These are phyloP conservation scores for Gallinago undulata DNA, from an alignment of 2,113 vertebrate genomes.

Conservation along the genomic window DNA sequence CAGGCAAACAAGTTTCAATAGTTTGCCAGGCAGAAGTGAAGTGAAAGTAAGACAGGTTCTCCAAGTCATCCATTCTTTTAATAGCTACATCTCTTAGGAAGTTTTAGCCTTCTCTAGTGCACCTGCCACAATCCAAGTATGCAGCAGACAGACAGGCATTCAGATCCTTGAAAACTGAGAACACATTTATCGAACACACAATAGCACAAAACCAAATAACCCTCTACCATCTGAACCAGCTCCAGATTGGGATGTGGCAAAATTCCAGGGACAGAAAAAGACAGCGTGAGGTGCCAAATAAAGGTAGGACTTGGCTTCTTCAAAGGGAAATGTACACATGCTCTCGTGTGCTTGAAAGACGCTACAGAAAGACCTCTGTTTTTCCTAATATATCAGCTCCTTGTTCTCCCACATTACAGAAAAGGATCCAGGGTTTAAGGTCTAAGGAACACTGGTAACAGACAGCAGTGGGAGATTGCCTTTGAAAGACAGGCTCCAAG, in stretches of 20 bases:
- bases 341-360: background rate
- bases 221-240: background rate
- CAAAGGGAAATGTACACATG: accelerated
- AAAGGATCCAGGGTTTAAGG: background rate
- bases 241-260: background rate
- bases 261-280: background rate
- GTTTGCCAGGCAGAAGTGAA: background rate
- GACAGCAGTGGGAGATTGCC: background rate
- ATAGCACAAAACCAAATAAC: background rate
- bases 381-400: background rate
- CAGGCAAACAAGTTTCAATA: background rate
- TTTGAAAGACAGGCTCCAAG: background rate
- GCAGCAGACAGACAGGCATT: background rate
- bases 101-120: background rate
- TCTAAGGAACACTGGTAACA: background rate
- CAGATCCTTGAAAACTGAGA: background rate
- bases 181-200: accelerated
- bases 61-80: background rate
- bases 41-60: background rate
- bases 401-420: background rate
- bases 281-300: accelerated
- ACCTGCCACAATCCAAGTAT: background rate
- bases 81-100: background rate
- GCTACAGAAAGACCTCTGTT: background rate
- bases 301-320: background rate